Base-by-base conservation (phyloP, 2,113 vertebrate genomes). In the Chaetorhynchus papuensis region DNA sequence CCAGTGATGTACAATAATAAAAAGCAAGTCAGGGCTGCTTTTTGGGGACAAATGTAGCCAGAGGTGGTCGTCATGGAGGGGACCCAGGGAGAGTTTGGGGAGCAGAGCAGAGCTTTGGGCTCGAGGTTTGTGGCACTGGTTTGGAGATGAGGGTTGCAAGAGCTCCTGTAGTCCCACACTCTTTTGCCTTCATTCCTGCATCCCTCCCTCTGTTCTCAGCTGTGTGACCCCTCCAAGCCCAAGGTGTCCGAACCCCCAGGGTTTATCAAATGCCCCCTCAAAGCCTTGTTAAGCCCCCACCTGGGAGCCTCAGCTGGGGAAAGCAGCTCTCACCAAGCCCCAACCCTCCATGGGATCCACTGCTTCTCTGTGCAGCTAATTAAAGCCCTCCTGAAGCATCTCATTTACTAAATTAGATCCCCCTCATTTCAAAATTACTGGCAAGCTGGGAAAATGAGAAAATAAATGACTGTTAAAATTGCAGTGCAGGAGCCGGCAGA, bases 401-500 rank as follows among this genome's bases (percentile, higher is more conserved):
- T 94, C 22, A 60, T 85, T 93, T 85, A 41, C 84, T 83, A 76
- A 94, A 90, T 95, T 93, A 91, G 56, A 54, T 91, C 70, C 74
- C 61, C 6, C 44, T 82, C 6, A 6, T 59, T 91, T 83, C 59
- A 65, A 88, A 93, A 93, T 93, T 63, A 95, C 87, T 61, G 82
- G 61, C 3, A 6, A 91, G 49, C 49, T 8, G 45, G 71, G 76
- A 81, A 87, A 95, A 94, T 53, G 59, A 63, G 50, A 72, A 27
- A 79, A 82, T 23, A 45, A 68, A 70, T 13, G 7, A 31, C 70
- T 90, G 63, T 74, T 61, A 42, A 88, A 90, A 74, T 77, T 76
- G 56, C 85, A 88, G 45, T 30, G 15, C 15, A 20, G 30, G 52
- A 78, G 83, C 53, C 0, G 0, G 64, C 80, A 79, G 77, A 83